Conservation (phyloP, 1,140 invertebrate genomes). For the Drosophila rhopaloa region DNA sequence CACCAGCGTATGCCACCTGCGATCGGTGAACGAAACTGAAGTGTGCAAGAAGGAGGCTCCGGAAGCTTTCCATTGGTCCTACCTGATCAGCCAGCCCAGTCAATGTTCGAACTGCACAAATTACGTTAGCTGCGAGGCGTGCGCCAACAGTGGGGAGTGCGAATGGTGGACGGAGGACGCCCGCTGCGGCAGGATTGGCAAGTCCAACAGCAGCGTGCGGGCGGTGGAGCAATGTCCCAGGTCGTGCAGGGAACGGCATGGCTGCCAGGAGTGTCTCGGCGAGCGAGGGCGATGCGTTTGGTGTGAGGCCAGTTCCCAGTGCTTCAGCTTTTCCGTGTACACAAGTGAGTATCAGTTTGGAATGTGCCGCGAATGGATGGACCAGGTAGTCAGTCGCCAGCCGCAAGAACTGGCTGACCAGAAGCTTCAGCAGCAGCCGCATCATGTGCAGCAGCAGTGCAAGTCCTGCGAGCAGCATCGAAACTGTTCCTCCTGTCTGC, state of each 20-base stretch:
- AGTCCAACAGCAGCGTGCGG: conserved; percentile 88
- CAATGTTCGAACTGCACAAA: conserved; percentile 95
- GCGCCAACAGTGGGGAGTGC: conserved; percentile 88
- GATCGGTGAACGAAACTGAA: conserved; percentile 87
- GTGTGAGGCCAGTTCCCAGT: conserved; percentile 96
- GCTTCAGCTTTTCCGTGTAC: conserved; percentile 97
- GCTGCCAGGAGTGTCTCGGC: conserved; percentile 93
- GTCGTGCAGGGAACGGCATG: conserved; percentile 90
- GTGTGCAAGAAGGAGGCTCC: conserved; percentile 85
- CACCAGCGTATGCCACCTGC: conserved; percentile 87
- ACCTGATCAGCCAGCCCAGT: conserved; percentile 91
- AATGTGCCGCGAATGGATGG: conserved; percentile 95
- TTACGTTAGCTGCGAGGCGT: conserved; percentile 93
- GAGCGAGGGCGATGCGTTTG: conserved; percentile 95
- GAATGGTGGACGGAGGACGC: conserved; percentile 96
- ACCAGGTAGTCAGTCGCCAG: conserved; percentile 88
- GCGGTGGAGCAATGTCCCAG: conserved; percentile 89
- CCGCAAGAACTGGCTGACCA: conserved; percentile 48
- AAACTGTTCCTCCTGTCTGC: conserved; percentile 93
- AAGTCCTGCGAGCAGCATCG: conserved; percentile 91
- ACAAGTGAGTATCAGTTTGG: conserved; percentile 97
- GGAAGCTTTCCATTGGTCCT: conserved; percentile 87
- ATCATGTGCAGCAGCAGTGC: conserved; percentile 88
- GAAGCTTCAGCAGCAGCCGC: conserved; percentile 10
- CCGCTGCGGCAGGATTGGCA: conserved; percentile 92